Conservation (phyloP, 2,888 invertebrate species). For the Pyrocoelia pectoralis region DNA sequence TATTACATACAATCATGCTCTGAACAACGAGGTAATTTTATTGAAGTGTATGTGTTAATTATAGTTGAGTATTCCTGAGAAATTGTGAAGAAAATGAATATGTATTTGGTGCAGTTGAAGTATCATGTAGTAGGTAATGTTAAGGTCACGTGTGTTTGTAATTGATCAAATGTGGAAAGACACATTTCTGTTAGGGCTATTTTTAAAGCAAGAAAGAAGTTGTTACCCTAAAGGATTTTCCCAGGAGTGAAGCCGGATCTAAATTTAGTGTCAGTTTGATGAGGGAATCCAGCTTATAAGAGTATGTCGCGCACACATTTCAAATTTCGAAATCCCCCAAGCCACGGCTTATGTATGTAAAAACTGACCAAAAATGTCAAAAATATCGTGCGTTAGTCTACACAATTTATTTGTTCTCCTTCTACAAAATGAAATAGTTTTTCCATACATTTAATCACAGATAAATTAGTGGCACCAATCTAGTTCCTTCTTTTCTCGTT, state of each 20-base stretch:
- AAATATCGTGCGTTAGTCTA: too few species aligned
- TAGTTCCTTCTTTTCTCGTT: too few species aligned
- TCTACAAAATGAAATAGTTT: too few species aligned
- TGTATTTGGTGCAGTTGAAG: conserved; percentile 28
- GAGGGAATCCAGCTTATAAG: neutral
- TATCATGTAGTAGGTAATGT: too few species aligned
- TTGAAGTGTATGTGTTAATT: neutral
- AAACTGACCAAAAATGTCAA: too few species aligned
- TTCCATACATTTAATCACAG: too few species aligned
- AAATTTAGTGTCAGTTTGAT: neutral
- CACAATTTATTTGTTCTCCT: too few species aligned
- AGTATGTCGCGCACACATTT: too few species aligned
- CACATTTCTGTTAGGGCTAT: neutral
- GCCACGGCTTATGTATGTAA: too few species aligned
- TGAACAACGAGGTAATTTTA: neutral
- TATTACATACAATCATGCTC: too few species aligned
- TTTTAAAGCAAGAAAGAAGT: neutral
- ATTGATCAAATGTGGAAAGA: neutral
- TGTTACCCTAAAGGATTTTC: neutral
- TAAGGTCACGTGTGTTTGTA: neutral
- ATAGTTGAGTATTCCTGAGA: neutral
- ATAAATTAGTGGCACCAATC: too few species aligned
- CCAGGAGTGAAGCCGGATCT: neutral
- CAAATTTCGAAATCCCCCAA: too few species aligned
- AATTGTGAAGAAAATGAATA: conserved; percentile 9